Base-by-base conservation (phyloP, 2,113 vertebrate genomes). In the Trochalopteron elliotii region DNA sequence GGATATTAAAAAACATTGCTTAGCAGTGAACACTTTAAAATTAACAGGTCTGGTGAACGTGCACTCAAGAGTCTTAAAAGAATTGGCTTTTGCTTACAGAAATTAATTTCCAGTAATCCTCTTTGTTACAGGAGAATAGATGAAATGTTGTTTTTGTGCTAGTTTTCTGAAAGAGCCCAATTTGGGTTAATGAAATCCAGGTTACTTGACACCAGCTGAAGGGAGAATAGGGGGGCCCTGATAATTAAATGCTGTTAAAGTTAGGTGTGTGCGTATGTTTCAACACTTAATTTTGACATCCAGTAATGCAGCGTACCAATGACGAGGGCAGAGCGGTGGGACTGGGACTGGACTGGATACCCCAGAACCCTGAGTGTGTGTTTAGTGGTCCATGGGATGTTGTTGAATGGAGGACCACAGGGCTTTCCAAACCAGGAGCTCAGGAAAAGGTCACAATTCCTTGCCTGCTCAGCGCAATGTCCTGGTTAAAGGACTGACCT, bases 1-100 rank as follows among this genome's bases (percentile, higher is more conserved):
- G 92, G 93, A 95, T 90, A 86, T 97, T 96, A 94, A 97, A 95
- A 91, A 94, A 45, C 85, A 87, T 95, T 78, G 95, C 56, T 49
- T 78, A 92, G 88, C 57, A 93, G 61, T 87, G 92, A 92, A 68
- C 15, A 8, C 87, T 94, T 87, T 30, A 75, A 90, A 92, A 82
- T 90, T 94, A 92, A 71, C 92, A 82, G 88, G 63, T 90, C 90
- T 92, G 65, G 57, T 56, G 79, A 81, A 90, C 2, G 1, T 56
- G 49, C 24, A 63, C 59, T 81, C 63, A 85, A 15, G 63, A 95
- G 47, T 94, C 82, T 90, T 80, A 35, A 84, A 91, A 93, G 14
- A 89, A 69, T 53, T 64, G 83, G 53, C 72, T 87, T 87, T 93
- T 81, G 28, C 72, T 60, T 61, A 12, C 57, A 64, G 76, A 93